Conservation (phyloP, 2,113 vertebrate genomes). For the Chloebia gouldiae region DNA sequence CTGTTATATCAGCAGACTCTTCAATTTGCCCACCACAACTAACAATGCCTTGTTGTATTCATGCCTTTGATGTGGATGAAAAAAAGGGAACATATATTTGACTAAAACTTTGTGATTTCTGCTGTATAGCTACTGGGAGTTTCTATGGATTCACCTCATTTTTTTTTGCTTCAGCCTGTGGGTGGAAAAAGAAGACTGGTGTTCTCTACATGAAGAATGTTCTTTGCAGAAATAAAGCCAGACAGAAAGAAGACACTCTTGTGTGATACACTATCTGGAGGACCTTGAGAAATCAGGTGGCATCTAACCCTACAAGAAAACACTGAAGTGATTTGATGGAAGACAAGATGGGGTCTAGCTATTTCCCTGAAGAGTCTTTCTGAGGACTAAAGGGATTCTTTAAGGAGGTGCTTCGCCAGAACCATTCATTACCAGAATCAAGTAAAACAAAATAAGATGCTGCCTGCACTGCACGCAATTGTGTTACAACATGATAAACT, state of each 20-base stretch:
- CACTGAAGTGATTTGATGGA: slow-evolving; percentile 27
- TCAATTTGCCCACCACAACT: slow-evolving; percentile 78
- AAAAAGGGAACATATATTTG: slow-evolving; percentile 82
- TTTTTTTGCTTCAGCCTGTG: slow-evolving; percentile 71
- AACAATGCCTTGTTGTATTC: slow-evolving; percentile 83
- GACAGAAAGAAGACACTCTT: slow-evolving; percentile 57
- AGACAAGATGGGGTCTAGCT: slow-evolving; percentile 28
- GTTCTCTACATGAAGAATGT: slow-evolving; percentile 60
- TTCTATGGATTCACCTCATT: slow-evolving; percentile 79
- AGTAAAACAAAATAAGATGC: slow-evolving; percentile 22
- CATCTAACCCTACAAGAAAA: slow-evolving; percentile 11
- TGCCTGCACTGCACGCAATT: slow-evolving; percentile 9
- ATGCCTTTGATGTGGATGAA: slow-evolving; percentile 84
- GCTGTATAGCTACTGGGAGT: slow-evolving; percentile 77
- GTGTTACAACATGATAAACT: background rate
- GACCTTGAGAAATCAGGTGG: slow-evolving; percentile 57
- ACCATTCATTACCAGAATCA: slow-evolving; percentile 51
- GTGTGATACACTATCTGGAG: slow-evolving; percentile 21
- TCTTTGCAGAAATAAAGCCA: slow-evolving; percentile 63
- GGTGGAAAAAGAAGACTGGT: slow-evolving; percentile 63
- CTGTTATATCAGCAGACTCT: slow-evolving; percentile 80
- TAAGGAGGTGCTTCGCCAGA: slow-evolving; percentile 31
- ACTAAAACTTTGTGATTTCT: slow-evolving; percentile 75
- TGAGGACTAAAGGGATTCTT: slow-evolving; percentile 54
- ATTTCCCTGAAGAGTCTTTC: slow-evolving; percentile 44